These are phyloP conservation scores for Kuschelorhynchus macadamiae DNA, from an alignment of 2,888 invertebrate genomes.

Conservation along the genomic window DNA sequence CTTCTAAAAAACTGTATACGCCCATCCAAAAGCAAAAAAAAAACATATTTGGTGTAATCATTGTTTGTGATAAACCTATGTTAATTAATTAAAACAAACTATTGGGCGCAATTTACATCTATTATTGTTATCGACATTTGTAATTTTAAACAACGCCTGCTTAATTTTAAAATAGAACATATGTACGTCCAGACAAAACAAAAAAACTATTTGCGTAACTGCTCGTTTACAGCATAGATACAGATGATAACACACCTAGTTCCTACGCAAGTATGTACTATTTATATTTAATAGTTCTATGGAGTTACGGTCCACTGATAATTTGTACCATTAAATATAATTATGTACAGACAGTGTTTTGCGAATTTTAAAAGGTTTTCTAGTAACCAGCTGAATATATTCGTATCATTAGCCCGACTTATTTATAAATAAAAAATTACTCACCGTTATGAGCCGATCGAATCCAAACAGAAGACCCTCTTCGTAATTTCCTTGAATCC, in stretches of 20 bases:
- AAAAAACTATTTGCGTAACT: conserved; percentile 22
- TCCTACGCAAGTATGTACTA: conserved; percentile 2
- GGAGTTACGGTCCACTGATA: too few relatives aligned
- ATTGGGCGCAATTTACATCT: conserved; percentile 4
- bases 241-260: not conserved
- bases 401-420: not conserved
- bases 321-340: conserved; percentile 3
- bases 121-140: conserved; percentile 11
- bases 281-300: not conserved
- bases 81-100: conserved; percentile 4
- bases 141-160: not conserved
- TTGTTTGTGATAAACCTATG: too few relatives aligned
- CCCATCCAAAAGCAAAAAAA: too few relatives aligned
- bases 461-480: conserved; percentile 95
- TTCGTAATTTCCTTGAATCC: conserved; percentile 96
- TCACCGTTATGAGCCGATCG: conserved; percentile 89
- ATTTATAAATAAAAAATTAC: conserved; percentile 28
- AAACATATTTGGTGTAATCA: too few relatives aligned
- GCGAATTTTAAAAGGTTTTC: too few relatives aligned
- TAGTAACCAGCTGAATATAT: too few relatives aligned
- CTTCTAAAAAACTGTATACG: too few relatives aligned
- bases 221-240: not conserved
- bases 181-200: not conserved
- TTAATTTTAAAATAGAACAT: too few relatives aligned
- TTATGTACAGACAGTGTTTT: not conserved